Evolutionary conservation across 2,888 invertebrate genomes (phyloP), one percentile per base, ranked within the genome.

Genomic region (Galerucella pusilla): DNA sequence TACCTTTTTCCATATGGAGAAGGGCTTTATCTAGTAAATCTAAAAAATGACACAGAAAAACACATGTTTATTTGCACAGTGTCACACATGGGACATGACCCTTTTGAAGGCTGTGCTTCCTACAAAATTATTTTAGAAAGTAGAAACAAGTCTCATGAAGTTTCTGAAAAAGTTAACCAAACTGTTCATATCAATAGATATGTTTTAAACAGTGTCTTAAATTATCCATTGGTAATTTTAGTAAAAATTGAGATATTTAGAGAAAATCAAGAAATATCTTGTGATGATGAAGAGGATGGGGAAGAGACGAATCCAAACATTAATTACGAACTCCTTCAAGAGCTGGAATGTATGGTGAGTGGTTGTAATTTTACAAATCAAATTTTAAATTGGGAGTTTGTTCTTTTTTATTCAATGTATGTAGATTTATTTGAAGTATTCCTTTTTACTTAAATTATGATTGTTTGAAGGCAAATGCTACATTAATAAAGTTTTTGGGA

Each of bases 321-420:
- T 6, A 74, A 81, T 72, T 68, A 73, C 49, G 78, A 79, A 2
- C 63, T 82, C 59, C 63, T 81, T 28, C 63, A 65, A 54, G 77
- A 77, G 60, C 63, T 87, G 5, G 86, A 86, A 79, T 87, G 87
- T 77, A 46, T 69, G 68, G 76, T 76, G 64, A 46, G 76, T 73
- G 35, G 35, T 9, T 42, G 10, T 46, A 60, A 60, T 25, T 42
- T 60, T 69, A 12, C 35, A 10, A 20, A 49, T 49, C 12, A 12
- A 4, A 6, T 9, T 61, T 5, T n/a, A 28, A 28, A 6, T 35
- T 5, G 3, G 35, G 35, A 35, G 28, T 28, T 28, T 4, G 2
- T 2, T 28, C 28, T 28, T 28, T 35, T 5, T 6, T 6, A 1
- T 42, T 7, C 7, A 42, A 9, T 42, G 0, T 9, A 42, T 42